phyloP scores from a whole-genome alignment of 2,888 invertebrate species.

The Drosophila niveifrons region DNA sequence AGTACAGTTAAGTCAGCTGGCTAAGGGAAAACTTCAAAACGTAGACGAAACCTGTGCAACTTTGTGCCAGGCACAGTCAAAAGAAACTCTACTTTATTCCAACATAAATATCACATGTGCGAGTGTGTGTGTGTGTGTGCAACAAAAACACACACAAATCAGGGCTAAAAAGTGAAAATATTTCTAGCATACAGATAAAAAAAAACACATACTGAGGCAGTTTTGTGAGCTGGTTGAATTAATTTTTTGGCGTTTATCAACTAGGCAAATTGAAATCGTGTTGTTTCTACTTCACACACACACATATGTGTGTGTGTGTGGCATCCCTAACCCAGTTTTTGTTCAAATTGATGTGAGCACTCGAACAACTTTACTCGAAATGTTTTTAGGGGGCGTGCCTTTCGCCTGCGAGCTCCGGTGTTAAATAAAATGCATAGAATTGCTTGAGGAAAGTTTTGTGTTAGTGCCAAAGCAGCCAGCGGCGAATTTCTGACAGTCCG shows the following conservation, averaged over 20 bases:
- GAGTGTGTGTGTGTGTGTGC: conserved; percentile 11
- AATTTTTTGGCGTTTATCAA: conserved; percentile 76
- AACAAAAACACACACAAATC: conserved; percentile 38
- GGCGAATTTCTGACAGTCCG: conserved; percentile 28
- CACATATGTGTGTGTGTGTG: conserved; percentile 30
- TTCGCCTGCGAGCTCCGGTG: conserved; percentile 26
- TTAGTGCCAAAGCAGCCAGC: conserved; percentile 42
- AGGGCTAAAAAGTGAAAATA: conserved; percentile 70
- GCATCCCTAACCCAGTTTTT: conserved; percentile 70
- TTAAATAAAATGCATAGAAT: conserved; percentile 46
- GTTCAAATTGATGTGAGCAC: conserved; percentile 52
- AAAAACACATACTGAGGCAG: conserved; percentile 34
- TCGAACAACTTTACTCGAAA: conserved; percentile 40
- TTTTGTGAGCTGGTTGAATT: conserved; percentile 64
- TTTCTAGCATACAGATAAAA: conserved; percentile 44
- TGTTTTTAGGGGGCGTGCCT: conserved; percentile 13
- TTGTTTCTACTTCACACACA: conserved; percentile 24
- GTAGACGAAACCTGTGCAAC: conserved; percentile 54
- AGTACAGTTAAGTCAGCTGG: conserved; percentile 67
- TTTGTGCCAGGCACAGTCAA: conserved; percentile 75
- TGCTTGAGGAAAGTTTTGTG: conserved; percentile 24
- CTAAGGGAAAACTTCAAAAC: conserved; percentile 8
- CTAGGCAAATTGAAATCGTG: conserved; percentile 76
- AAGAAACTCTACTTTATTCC: conserved; percentile 73
- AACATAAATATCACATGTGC: conserved; percentile 57